Conservation (phyloP, 2,797 vertebrate species). For the Kryptopterus vitreolus region DNA sequence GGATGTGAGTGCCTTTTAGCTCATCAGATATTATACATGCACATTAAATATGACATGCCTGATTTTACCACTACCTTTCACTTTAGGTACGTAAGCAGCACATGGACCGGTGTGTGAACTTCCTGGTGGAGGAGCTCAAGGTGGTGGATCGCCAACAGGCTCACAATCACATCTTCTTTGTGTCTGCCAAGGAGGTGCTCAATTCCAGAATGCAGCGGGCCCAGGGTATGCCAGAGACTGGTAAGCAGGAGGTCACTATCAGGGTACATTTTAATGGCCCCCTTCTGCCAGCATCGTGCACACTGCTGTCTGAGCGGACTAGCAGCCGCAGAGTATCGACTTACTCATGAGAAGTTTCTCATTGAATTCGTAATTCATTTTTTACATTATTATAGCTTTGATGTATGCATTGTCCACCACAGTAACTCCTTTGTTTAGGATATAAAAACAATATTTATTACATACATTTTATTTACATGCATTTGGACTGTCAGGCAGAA, state of each 20-base stretch:
- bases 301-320: neutral
- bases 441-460: neutral
- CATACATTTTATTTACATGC: too few species aligned
- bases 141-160: slow-evolving; percentile 88
- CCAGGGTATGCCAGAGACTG: slow-evolving; percentile 94
- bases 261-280: neutral
- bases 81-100: slow-evolving; percentile 91
- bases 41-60: neutral
- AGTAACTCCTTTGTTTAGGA: too few species aligned
- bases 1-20: slow-evolving; percentile 80
- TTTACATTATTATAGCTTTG: neutral
- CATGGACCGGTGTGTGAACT: slow-evolving; percentile 92
- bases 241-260: slow-evolving; percentile 68
- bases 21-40: neutral
- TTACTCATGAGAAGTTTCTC: neutral
- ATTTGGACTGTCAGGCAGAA: neutral
- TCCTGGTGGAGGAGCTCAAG: slow-evolving; percentile 93
- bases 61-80: neutral
- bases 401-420: neutral
- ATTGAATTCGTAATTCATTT: neutral
- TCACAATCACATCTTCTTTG: slow-evolving; percentile 91
- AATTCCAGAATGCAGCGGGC: slow-evolving; percentile 92
- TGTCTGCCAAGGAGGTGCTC: slow-evolving; percentile 97
- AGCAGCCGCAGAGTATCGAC: neutral
- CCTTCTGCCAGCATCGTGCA: neutral